Base-by-base conservation (phyloP, 2,888 invertebrate genomes). In the Mactromeris polynyma region DNA sequence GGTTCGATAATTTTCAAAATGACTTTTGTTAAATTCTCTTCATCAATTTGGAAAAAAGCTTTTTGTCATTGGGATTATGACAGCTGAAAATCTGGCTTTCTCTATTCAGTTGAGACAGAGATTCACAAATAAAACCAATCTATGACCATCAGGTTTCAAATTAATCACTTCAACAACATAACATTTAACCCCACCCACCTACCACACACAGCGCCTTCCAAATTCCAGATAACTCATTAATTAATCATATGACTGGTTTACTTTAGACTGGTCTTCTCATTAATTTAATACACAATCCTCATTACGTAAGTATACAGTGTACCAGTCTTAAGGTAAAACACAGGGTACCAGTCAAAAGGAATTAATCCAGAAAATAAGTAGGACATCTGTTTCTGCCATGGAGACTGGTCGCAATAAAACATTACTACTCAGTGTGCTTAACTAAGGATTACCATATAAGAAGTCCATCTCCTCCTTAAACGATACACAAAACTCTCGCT, bases 201-300 rank as follows among this genome's bases (percentile, higher is more conserved):
- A 33, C n/a, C 19, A 73, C 73, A 73, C 58, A 64, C 58, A 26
- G 9, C 26, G 58, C 21, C 58, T 26, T n/a, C 58, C 58, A 64
- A 73, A 73, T 73, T 73, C 73, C 33, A 73, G 73, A 73, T 33
- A 17, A 4, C 73, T 73, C 73, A 33, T 73, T 73, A 73, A 73
- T 73, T 73, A 73, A 36, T 33, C 19, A 73, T 36, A 19, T 11
- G 33, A 73, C 73, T 33, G 73, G 73, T 73, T 73, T 9, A 73
- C 19, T 21, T 58, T 26, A 21, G 58, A 58, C 58, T 58, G 58
- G 58, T 58, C 9, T 58, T 58, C 73, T 73, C 73, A 73, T 33
- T 73, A 73, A 33, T 73, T 73, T 73, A 17, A 73, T 73, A 73
- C 73, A 33, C 33, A 73, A 36, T 73, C 11, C 73, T 73, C 73